A percentile compares a stretch with the other conserved stretches of the same genome.
Conservation (phyloP, 2,888 invertebrate species). For the Eupithecia dodoneata region DNA sequence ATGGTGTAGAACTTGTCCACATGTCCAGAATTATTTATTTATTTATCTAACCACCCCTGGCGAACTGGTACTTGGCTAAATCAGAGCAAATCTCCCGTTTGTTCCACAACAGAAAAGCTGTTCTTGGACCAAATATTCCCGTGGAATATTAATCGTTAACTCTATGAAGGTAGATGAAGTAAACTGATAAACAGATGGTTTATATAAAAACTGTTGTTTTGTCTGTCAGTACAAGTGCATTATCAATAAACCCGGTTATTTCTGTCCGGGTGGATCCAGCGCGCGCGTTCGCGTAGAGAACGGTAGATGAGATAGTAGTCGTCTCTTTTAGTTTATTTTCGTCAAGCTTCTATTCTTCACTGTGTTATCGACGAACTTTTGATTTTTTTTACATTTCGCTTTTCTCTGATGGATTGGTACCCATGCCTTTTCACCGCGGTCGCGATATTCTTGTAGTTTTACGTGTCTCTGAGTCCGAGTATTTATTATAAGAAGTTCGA, state of each 20-base stretch:
- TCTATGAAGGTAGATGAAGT: not conserved
- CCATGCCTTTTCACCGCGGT: not conserved
- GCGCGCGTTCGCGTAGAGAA: not conserved
- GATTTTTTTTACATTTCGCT: not conserved
- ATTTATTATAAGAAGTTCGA: not conserved
- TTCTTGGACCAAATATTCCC: not conserved
- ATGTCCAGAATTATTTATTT: too few species aligned
- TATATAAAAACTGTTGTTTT: not conserved
- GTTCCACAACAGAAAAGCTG: not conserved
- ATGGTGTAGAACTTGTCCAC: too few species aligned
- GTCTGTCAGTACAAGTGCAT: slow-evolving; percentile 4
- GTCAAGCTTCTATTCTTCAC: not conserved
- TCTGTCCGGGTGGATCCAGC: not conserved
- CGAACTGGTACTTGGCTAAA: not conserved
- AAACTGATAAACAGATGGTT: not conserved
- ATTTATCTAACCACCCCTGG: not conserved
- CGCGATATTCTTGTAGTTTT: not conserved
- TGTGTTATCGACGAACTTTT: not conserved
- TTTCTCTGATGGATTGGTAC: not conserved
- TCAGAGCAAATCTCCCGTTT: not conserved
- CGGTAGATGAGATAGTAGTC: not conserved
- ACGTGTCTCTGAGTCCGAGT: not conserved
- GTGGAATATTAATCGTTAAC: not conserved
- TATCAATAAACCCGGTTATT: slow-evolving; percentile 1
- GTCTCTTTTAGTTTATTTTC: slow-evolving; percentile 3